Percentiles rank a stretch among this genome's conserved stretches.
These are phyloP conservation scores for Delphinus delphis DNA, from an alignment of 2,113 vertebrate species.

Conservation along the genomic window DNA sequence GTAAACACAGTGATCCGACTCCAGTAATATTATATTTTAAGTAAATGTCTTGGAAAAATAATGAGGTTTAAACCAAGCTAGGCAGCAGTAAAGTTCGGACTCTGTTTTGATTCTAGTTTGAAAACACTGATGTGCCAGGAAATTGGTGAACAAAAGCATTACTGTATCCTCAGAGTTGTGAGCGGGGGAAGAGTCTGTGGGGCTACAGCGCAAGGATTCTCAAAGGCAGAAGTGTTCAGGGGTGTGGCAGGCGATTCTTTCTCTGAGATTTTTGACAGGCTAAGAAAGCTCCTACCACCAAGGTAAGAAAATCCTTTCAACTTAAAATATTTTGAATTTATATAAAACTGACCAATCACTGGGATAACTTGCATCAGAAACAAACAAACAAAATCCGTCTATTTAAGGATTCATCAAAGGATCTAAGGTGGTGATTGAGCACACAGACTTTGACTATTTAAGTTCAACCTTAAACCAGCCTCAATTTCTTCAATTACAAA, in stretches of 20 bases:
- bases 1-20: slow-evolving; percentile 51
- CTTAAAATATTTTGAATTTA: neutral
- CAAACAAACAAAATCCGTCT: neutral
- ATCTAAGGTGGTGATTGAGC: neutral
- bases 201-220: neutral
- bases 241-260: neutral
- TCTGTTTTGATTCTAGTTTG: slow-evolving; percentile 74
- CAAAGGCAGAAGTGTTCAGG: neutral
- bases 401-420: neutral
- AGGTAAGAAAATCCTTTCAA: neutral
- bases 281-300: neutral
- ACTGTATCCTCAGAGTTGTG: slow-evolving; percentile 60
- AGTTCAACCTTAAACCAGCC: neutral
- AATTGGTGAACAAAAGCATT: slow-evolving; percentile 75
- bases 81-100: slow-evolving; percentile 64
- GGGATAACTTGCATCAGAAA: neutral
- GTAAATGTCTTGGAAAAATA: slow-evolving; percentile 11
- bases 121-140: slow-evolving; percentile 77
- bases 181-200: slow-evolving; percentile 52
- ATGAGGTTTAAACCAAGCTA: slow-evolving; percentile 65
- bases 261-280: neutral
- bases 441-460: neutral
- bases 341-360: neutral
- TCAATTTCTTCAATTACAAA: neutral
- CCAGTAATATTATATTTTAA: slow-evolving; percentile 64